These are phyloP conservation scores for Drosophila biarmipes DNA, from an alignment of 1,140 invertebrate species.

Conservation along the genomic window DNA sequence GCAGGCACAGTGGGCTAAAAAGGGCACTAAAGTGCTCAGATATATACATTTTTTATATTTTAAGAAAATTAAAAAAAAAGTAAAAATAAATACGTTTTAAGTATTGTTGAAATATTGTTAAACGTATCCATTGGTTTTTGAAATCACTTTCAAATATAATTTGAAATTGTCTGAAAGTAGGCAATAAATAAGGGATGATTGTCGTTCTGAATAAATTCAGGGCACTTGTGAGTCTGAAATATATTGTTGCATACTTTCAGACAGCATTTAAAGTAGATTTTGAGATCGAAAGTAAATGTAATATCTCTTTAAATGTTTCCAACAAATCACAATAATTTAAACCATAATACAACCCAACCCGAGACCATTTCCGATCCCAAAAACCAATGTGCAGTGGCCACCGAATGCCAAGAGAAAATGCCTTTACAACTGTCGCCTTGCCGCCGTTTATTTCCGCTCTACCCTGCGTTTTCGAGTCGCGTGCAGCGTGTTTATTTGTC, in stretches of 20 bases:
- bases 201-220: no score
- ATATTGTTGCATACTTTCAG: no score
- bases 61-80: no score
- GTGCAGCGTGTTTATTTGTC: slow-evolving; percentile 79
- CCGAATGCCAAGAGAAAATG: background rate
- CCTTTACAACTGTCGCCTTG: slow-evolving; percentile 2
- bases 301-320: background rate
- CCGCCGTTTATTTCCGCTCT: slow-evolving; percentile 2
- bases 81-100: no score
- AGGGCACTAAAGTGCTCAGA: background rate
- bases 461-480: slow-evolving; percentile 49
- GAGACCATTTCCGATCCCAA: background rate
- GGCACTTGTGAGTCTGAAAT: no score
- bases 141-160: no score
- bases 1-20: slow-evolving; percentile 44
- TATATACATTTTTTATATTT: no score
- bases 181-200: no score
- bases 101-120: no score
- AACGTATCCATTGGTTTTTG: no score
- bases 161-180: background rate
- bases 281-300: background rate
- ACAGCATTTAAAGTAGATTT: no score
- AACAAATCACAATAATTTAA: background rate
- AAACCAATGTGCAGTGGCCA: slow-evolving; percentile 6
- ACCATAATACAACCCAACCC: background rate